phyloP scores from a whole-genome alignment of 1,140 invertebrate genomes.

The Leptoteleia sp. region DNA sequence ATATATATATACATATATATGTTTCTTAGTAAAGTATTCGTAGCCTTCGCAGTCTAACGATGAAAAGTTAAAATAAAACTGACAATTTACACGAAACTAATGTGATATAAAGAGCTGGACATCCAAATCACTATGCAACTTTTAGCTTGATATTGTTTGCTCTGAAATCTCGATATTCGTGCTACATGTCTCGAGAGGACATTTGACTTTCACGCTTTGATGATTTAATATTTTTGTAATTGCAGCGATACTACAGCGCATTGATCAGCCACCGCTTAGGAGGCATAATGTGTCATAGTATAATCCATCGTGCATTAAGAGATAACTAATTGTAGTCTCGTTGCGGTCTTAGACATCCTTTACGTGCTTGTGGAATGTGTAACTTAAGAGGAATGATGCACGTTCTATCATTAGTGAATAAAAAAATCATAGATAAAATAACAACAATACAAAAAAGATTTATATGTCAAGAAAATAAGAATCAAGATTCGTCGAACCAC shows the following conservation, averaged over 20 bases:
- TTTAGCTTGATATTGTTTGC: constrained; percentile 33
- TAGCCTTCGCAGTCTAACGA: no score
- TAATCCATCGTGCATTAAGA: constrained; percentile 79
- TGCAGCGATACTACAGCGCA: constrained; percentile 81
- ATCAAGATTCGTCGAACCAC: background rate
- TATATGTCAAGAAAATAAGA: constrained; percentile 3
- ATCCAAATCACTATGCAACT: constrained; percentile 26
- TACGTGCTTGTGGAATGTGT: constrained; percentile 71
- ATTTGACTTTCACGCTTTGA: constrained; percentile 62
- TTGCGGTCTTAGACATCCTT: constrained; percentile 74
- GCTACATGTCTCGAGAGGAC: constrained; percentile 36
- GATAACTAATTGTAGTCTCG: constrained; percentile 74
- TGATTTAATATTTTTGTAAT: constrained; percentile 77
- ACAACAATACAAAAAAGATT: constrained; percentile 22
- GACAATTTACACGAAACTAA: no score
- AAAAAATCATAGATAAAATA: background rate
- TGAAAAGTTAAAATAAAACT: no score
- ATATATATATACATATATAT: no score
- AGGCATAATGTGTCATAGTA: constrained; percentile 78
- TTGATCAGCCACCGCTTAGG: constrained; percentile 79
- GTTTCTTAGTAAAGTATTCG: no score
- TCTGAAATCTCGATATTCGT: constrained; percentile 43
- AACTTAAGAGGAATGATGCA: constrained; percentile 70
- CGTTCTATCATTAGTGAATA: constrained; percentile 35
- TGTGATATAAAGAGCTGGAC: constrained; percentile 1